Base-by-base conservation (phyloP, 2,888 invertebrate species). In the Trissoscelio sp. region DNA sequence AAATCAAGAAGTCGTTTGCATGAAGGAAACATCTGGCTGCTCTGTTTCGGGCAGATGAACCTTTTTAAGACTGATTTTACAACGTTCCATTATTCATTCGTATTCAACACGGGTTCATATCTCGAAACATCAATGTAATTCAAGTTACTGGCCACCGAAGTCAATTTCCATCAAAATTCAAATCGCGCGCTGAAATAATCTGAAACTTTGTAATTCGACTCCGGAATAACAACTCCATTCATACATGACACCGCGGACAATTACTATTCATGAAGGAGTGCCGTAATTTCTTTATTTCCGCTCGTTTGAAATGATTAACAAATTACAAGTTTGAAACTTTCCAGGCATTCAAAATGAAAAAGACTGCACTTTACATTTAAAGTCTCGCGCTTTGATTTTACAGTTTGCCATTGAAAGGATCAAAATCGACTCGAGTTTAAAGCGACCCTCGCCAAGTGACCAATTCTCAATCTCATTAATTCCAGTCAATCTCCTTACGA, bases 361-460 rank as follows among this genome's bases (percentile, higher is more conserved):
- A 78, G 2, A 37, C 11, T n/a, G 22, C 20, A 37, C 83, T 55
- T 46, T 73, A 82, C 84, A 81, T 86, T n/a, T n/a, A n/a, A n/a
- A n/a, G 85, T 83, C 82, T 83, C 78, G 81, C 81, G 83, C 88
- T 87, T 87, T 87, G 86, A 86, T 85, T 86, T 82, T 79, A 58
- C 66, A 70, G 55, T 66, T 66, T 55, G 62, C 70, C 53, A 77
- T 67, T 81, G 53, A 72, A 64, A 77, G 83, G 79, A 82, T 81
- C 79, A 83, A 80, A 83, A 84, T 84, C 72, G 74, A 53, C 57
- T 42, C n/a, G n/a, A n/a, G n/a, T n/a, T n/a, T n/a, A n/a, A n/a
- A n/a, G n/a, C 31, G 31, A 70, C 60, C 74, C 69, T 74, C 64
- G 37, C 7, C 53, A 39, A 74, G 64, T 74, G 69, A 66, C 74